Conservation (phyloP, 2,888 invertebrate genomes). For the Platycnemis pennipes region DNA sequence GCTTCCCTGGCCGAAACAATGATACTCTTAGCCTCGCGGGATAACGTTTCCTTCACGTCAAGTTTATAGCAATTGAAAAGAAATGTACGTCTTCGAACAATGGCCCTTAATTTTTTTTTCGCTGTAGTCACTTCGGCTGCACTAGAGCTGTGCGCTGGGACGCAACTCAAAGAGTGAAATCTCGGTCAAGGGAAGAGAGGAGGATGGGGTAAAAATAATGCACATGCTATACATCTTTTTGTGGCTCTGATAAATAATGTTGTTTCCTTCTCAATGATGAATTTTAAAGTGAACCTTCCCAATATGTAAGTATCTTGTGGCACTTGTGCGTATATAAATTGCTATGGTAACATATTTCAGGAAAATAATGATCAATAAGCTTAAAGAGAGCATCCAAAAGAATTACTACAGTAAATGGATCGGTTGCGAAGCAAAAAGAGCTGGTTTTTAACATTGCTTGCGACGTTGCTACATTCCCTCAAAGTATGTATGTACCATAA, state of each 20-base stretch:
- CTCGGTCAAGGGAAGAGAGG: constrained; percentile 5
- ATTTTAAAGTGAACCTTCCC: not conserved
- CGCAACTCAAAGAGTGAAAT: not conserved
- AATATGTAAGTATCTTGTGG: not conserved
- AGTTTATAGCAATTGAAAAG: not conserved
- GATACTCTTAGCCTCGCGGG: not conserved
- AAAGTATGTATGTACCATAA: no score
- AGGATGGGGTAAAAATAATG: not conserved
- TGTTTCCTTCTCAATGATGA: not conserved
- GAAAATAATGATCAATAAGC: no score
- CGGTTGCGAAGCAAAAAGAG: no score
- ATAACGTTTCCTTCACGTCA: not conserved
- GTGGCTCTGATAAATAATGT: not conserved
- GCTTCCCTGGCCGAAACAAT: constrained; percentile 7
- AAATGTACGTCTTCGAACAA: not conserved
- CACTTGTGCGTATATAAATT: not conserved
- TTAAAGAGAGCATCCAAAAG: no score
- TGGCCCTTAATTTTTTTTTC: not conserved
- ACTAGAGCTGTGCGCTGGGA: not conserved
- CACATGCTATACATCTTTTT: no score
- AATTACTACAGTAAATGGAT: no score
- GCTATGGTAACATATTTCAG: no score
- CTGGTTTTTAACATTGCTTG: no score
- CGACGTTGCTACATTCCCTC: no score
- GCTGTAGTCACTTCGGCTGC: not conserved